Conservation (phyloP, 2,888 invertebrate genomes). For the Polietes domitor region DNA sequence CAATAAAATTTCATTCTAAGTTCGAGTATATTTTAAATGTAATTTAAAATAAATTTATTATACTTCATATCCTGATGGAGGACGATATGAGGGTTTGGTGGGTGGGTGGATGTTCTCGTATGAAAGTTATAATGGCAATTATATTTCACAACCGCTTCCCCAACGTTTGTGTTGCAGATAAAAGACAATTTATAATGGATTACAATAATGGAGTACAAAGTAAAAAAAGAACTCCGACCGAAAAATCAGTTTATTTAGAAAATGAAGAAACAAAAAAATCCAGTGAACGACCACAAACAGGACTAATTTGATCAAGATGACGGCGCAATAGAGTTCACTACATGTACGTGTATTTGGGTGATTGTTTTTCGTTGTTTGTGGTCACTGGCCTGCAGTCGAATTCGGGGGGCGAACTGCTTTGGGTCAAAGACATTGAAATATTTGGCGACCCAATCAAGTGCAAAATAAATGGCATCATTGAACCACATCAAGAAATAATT, state of each 20-base stretch:
- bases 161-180: not conserved
- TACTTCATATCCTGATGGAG: not conserved
- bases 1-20: slow-evolving; percentile 35
- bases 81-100: not conserved
- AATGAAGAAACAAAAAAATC: too few relatives aligned
- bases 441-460: not conserved
- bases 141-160: not conserved
- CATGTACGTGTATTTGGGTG: too few relatives aligned
- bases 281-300: not conserved
- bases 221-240: too few relatives aligned
- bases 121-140: not conserved
- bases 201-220: not conserved
- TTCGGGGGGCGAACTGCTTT: not conserved
- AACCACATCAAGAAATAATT: not conserved
- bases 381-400: too few relatives aligned
- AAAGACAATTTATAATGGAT: not conserved
- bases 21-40: slow-evolving; percentile 29
- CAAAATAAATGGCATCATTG: not conserved
- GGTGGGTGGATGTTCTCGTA: too few relatives aligned
- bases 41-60: slow-evolving; percentile 30
- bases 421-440: not conserved
- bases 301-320: slow-evolving; percentile 15
- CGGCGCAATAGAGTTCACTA: not conserved
- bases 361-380: not conserved
- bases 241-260: not conserved